Base-by-base conservation (phyloP, 92 coral and sea anemone species). In the Desmophyllum pertusum region DNA sequence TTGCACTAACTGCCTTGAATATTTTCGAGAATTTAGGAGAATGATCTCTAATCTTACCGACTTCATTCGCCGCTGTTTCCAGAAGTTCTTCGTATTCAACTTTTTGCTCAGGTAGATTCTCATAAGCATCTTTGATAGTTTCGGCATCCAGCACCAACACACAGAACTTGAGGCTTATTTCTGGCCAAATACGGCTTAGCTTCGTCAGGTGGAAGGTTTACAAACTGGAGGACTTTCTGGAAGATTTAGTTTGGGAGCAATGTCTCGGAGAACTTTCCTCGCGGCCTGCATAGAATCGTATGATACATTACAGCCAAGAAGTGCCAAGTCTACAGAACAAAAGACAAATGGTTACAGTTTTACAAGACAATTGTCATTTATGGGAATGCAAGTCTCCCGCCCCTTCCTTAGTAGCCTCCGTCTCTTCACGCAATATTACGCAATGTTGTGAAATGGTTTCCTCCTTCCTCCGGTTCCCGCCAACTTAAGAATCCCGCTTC, bases 251-350 rank as follows among this genome's bases (percentile, higher is more conserved):
- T 14, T 73, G 0, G 39, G 78, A n/a, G 39, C 13, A 42, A 73
- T 45, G n/a, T 30, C 39, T 3, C 46, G 39, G 7, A 73, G 8
- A 1, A 43, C 78, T 11, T 25, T 21, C 59, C 25, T 8, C 25
- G 46, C 78, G 30, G 25, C 17, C 38, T 15, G 25, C 38, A 73
- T 73, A 15, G 61, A 25, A 11, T 11, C 62, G 18, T 0, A 25
- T 0, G 62, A 48, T 50, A 45, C 78, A 46, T 33, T 19, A 10
- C 78, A 73, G 78, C 78, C 78, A 48, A 46, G 41, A 50, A 73
- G 37, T 45, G 15, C 78, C 59, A 73, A 73, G n/a, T 73, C 78
- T 73, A 45, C 39, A 36, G 23, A 31, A 33, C 5, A 27, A 27
- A 46, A 45, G 25, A 38, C 29, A 42, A 38, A 21, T 45, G 51